phyloP scores from a whole-genome alignment of 1,140 invertebrate species.

The Himalopsyche phryganea region DNA sequence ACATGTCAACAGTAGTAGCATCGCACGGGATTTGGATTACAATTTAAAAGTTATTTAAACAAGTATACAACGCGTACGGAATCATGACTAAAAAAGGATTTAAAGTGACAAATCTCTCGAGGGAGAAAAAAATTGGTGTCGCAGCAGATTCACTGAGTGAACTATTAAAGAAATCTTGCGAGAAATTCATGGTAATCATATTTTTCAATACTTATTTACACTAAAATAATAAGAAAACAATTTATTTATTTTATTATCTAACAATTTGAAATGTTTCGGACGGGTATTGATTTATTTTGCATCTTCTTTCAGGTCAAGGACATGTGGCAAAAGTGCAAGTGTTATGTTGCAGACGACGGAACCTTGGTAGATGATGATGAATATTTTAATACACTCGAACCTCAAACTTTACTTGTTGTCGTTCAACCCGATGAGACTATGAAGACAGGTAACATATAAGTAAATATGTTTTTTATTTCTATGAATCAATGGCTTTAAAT shows the following conservation, averaged over 20 bases:
- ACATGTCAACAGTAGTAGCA: constrained; percentile 3
- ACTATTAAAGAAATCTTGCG: constrained; percentile 60
- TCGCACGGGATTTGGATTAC: not conserved
- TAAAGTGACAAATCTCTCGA: constrained; percentile 65
- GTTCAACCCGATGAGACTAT: constrained; percentile 59
- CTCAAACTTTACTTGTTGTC: constrained; percentile 69
- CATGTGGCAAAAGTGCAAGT: constrained; percentile 38
- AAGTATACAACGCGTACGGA: no score
- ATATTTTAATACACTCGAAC: constrained; percentile 66
- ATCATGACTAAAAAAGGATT: constrained; percentile 60
- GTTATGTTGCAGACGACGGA: constrained; percentile 62
- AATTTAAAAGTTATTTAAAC: not conserved
- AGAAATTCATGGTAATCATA: constrained; percentile 61
- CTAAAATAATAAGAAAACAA: no score
- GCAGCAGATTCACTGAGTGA: constrained; percentile 62
- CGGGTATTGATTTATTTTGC: not conserved
- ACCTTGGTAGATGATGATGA: constrained; percentile 70
- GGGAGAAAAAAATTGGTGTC: constrained; percentile 64
- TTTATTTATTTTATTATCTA: no score
- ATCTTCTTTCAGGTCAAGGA: constrained; percentile 43
- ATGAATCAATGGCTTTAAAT: no score
- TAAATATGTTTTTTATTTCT: not conserved
- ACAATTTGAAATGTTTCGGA: not conserved
- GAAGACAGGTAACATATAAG: constrained; percentile 55
- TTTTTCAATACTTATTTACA: not conserved